Evolutionary conservation across 2,113 vertebrate species (phyloP), one percentile per base, ranked within the genome.

Genomic region (Hemiprocne comata): DNA sequence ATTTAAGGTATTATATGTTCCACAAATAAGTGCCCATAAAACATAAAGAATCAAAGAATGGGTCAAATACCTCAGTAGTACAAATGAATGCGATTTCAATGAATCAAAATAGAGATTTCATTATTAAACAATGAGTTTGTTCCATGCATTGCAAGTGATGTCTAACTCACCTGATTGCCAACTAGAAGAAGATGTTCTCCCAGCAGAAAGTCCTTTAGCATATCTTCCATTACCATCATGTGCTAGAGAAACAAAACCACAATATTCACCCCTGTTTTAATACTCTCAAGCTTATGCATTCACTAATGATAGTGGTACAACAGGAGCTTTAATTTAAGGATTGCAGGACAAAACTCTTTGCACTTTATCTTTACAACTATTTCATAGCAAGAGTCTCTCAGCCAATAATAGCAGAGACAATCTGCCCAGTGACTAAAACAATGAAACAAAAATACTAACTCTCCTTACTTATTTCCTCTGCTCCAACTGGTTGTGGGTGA

Each of bases 171-270:
- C 99, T 99, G 99, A 97, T 99, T 99, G 33, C 99, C 99, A 76
- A 99, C 99, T 96, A 99, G 89, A 62, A 99, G 98, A 58, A 99
- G 98, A 95, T 99, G 99, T 66, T 99, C 99, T 94, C 99, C 99
- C 46, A 99, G 97, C 33, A 99, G 96, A 74, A 99, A 99, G 95
- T 99, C 99, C 94, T 99, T 99, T 51, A 99, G 95, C 99, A 99
- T 99, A 97, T 99, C 99, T 96, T 99, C 99, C 99, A 99, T 99
- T 89, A 99, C 98, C 96, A 98, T 97, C 98, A 99, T 98, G 96
- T 99, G 99, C 99, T 99, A 94, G 29, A 96, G 67, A 95, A 83
- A 97, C 23, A 75, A 46, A 78, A 74, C 0, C 13, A 89, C 31
- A 72, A 64, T 28, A 71, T 89, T 85, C 38, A 92, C 8, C 7